These are phyloP conservation scores for Mungos mungo DNA, from an alignment of 2,113 vertebrate genomes.

Conservation along the genomic window DNA sequence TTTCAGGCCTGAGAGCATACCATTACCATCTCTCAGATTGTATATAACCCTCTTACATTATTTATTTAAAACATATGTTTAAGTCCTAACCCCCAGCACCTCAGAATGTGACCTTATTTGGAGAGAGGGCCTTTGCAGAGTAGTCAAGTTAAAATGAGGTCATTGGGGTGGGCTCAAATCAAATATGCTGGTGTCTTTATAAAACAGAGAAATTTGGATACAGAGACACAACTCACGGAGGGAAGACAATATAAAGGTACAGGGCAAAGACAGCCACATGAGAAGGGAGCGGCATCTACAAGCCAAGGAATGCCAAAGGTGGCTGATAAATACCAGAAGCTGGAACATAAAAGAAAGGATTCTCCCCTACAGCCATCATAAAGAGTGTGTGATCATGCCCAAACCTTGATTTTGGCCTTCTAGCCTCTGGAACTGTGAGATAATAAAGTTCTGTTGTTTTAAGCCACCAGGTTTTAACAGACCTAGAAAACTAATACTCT, in stretches of 20 bases:
- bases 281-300: not conserved
- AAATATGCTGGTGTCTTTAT: not conserved
- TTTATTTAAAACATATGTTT: slow-evolving; percentile 24
- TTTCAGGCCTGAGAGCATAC: slow-evolving; percentile 45
- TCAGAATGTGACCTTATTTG: slow-evolving; percentile 1
- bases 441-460: not conserved
- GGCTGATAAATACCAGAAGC: not conserved
- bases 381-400: not conserved
- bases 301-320: not conserved
- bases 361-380: not conserved
- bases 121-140: not conserved
- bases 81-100: not conserved
- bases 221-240: not conserved
- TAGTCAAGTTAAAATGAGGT: slow-evolving; percentile 32
- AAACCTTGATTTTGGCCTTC: not conserved
- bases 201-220: not conserved
- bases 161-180: not conserved
- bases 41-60: not conserved
- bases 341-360: not conserved
- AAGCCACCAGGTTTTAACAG: not conserved
- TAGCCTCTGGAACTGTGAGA: not conserved
- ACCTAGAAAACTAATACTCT: not conserved
- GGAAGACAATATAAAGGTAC: not conserved
- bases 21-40: slow-evolving; percentile 21
- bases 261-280: not conserved